Percentiles rank a stretch among this genome's conserved stretches.
These are phyloP conservation scores for Lindbergichthys nudifrons DNA, from an alignment of 2,797 vertebrate genomes.

Conservation along the genomic window DNA sequence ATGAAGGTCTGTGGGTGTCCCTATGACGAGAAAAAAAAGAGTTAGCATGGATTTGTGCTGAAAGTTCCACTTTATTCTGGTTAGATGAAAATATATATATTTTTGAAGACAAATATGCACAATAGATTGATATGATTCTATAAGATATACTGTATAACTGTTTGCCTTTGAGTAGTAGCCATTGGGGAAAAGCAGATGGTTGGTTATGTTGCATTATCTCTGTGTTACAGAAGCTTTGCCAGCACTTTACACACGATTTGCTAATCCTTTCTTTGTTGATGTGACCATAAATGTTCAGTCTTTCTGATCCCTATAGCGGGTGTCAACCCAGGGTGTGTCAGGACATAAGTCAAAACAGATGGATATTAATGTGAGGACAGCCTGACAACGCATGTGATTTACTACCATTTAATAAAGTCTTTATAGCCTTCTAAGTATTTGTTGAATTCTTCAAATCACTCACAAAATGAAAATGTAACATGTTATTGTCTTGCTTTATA, in stretches of 20 bases:
- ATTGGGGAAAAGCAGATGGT: constrained; percentile 47
- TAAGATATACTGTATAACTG: constrained; percentile 46
- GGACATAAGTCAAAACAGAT: constrained; percentile 13
- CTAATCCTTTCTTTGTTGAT: constrained; percentile 22
- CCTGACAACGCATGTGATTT: constrained; percentile 67
- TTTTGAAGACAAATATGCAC: constrained; percentile 63
- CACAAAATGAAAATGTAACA: too few relatives aligned
- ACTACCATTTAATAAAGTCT: constrained; percentile 77
- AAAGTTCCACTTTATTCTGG: constrained; percentile 66
- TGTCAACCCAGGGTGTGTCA: constrained; percentile 27
- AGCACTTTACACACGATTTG: constrained; percentile 72
- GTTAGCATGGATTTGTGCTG: constrained; percentile 76
- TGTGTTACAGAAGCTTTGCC: constrained; percentile 59
- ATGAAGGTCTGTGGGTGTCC: constrained; percentile 68
- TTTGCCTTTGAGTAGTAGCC: constrained; percentile 66
- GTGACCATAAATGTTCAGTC: constrained; percentile 26
- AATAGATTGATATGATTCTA: constrained; percentile 65
- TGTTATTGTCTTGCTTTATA: too few relatives aligned
- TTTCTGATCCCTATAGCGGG: constrained; percentile 16
- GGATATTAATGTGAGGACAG: constrained; percentile 30
- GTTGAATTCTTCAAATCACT: constrained; percentile 8
- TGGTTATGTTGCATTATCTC: constrained; percentile 62
- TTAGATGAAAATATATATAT: constrained; percentile 61
- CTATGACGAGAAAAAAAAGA: constrained; percentile 24
- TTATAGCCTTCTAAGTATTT: constrained; percentile 52